Evolutionary conservation across 2,113 vertebrate genomes (phyloP), one percentile per base, ranked within the genome.

Genomic region (Mirza zaza): DNA sequence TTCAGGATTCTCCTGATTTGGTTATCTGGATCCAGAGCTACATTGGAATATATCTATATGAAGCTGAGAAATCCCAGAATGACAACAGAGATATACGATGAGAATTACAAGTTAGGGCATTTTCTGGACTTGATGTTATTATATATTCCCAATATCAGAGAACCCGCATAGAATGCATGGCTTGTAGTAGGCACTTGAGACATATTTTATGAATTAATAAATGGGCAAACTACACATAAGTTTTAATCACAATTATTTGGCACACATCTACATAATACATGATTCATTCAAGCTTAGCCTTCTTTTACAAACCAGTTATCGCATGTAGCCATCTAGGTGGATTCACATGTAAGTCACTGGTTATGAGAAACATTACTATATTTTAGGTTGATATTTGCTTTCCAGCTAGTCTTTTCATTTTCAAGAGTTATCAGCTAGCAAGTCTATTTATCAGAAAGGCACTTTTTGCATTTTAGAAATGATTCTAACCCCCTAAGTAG

Each of bases 321-420:
- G 1, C 73, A 89, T 68, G 25, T 82, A 91, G 45, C 21, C 17
- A 39, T 89, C 11, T 79, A 84, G 20, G 34, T 91, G 8, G 20
- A 75, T 91, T 90, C 6, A 29, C 8, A 23, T 87, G 34, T 65
- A 84, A 96, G 76, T 63, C 59, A 67, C 48, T 75, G 17, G 5
- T 42, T 88, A 63, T 80, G 29, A 81, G 23, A 96, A 87, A 63
- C 39, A 84, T 21, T 9, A 82, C 42, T 70, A 50, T 63, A 91
- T 82, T 94, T 91, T 82, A 86, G 17, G 17, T 90, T 90, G 34
- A 57, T 91, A 91, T 95, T 95, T 90, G 34, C 20, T 94, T 96
- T 92, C 6, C 50, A 95, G 36, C 15, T 80, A 96, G n/a, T 81
- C 12, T 83, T 91, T 92, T 90, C 42, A 80, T 32, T 89, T 95